phyloP scores from a whole-genome alignment of 2,888 invertebrate species.

The Zygothrica quintamaculata region DNA sequence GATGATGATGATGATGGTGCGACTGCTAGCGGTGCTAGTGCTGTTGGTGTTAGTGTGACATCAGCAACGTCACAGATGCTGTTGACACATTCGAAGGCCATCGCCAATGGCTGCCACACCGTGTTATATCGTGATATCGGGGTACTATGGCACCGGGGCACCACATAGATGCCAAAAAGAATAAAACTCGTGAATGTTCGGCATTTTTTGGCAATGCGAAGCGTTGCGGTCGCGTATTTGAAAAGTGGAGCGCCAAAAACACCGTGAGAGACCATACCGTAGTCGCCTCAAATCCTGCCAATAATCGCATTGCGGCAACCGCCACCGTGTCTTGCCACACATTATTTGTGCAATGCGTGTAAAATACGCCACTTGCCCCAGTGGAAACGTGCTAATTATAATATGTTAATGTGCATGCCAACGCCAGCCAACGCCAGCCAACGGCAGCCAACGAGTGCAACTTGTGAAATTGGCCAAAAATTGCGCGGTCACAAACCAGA shows the following conservation, averaged over 20 bases:
- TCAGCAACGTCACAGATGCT: slow-evolving; percentile 71
- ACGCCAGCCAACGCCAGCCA: no score
- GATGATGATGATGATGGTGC: slow-evolving; percentile 40
- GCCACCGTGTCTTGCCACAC: slow-evolving; percentile 20
- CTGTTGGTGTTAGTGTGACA: slow-evolving; percentile 53
- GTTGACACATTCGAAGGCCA: slow-evolving; percentile 78
- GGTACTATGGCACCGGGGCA: slow-evolving; percentile 18
- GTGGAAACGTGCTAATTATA: slow-evolving; percentile 69
- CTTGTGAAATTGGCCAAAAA: slow-evolving; percentile 71
- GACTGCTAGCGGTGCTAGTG: slow-evolving; percentile 12
- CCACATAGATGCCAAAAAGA: slow-evolving; percentile 28
- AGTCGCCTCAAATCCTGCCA: slow-evolving; percentile 46
- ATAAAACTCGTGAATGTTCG: slow-evolving; percentile 47
- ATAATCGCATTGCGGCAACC: slow-evolving; percentile 60
- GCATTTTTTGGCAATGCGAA: slow-evolving; percentile 57
- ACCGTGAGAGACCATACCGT: slow-evolving; percentile 36
- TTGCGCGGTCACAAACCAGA: slow-evolving; percentile 44
- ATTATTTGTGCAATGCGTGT: slow-evolving; percentile 63
- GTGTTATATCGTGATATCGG: no score
- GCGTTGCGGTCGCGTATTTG: slow-evolving; percentile 60
- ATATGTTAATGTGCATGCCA: slow-evolving; percentile 58
- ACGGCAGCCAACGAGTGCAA: slow-evolving; percentile 42
- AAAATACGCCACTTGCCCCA: slow-evolving; percentile 51
- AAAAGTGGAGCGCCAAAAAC: slow-evolving; percentile 58
- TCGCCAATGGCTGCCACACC: slow-evolving; percentile 54